phyloP scores from a whole-genome alignment of 2,113 vertebrate genomes.

The Sinocyclocheilus grahami region DNA sequence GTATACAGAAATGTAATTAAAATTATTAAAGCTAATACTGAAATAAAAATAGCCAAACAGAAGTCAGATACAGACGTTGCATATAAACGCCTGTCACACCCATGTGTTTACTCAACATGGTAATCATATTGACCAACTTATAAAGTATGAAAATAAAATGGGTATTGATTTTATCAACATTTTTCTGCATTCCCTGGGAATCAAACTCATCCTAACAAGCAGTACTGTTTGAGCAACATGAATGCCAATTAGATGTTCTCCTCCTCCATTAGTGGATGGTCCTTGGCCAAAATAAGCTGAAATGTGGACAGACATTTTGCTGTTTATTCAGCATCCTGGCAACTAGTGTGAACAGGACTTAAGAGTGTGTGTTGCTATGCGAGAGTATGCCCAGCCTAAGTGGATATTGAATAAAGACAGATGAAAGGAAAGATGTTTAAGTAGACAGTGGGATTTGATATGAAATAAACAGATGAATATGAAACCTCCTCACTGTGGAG shows the following conservation, averaged over 20 bases:
- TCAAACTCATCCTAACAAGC: not conserved
- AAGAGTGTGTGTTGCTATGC: not conserved
- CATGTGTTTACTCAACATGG: not conserved
- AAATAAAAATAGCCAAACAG: not conserved
- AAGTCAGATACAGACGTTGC: not conserved
- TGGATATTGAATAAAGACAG: conserved; percentile 56
- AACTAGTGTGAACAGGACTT: not conserved
- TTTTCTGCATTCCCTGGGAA: not conserved
- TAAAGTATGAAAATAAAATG: not conserved
- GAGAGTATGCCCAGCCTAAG: conserved; percentile 4
- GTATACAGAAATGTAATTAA: no score
- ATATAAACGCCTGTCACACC: not conserved
- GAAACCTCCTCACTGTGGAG: conserved; percentile 12
- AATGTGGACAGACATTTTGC: not conserved
- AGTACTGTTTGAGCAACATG: not conserved
- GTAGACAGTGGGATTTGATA: conserved; percentile 37
- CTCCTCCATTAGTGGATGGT: not conserved
- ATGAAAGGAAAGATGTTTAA: conserved; percentile 1
- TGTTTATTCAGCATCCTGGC: not conserved
- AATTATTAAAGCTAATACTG: not conserved
- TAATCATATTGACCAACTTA: not conserved
- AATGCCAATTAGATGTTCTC: not conserved
- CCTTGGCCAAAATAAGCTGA: not conserved
- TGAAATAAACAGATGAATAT: conserved; percentile 22
- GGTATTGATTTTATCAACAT: not conserved